Conservation (phyloP, 2,113 vertebrate genomes). For the Pavo muticus region DNA sequence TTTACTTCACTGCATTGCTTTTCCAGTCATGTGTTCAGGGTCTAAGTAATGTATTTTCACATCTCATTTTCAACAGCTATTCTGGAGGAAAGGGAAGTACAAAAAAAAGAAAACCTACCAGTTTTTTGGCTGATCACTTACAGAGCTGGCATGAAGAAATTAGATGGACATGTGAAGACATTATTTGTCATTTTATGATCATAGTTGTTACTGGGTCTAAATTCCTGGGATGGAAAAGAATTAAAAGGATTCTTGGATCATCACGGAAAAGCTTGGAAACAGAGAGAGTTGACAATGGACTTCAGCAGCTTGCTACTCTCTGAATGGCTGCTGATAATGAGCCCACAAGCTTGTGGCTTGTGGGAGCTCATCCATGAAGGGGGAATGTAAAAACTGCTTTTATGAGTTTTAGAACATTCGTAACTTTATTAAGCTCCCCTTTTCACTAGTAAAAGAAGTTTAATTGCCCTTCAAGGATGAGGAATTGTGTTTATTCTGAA, state of each 20-base stretch:
- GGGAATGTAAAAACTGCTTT: constrained; percentile 42
- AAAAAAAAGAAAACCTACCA: not conserved
- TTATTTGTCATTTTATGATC: not conserved
- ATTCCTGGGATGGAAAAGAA: not conserved
- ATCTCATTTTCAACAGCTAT: not conserved
- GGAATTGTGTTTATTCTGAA: constrained; percentile 52
- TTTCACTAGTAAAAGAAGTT: constrained; percentile 44
- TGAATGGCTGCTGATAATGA: constrained; percentile 13
- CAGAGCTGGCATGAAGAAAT: not conserved
- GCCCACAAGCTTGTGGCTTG: constrained; percentile 1
- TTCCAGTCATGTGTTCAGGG: not conserved
- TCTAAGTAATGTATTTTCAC: not conserved
- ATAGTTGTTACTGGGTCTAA: not conserved
- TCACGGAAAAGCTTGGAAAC: not conserved
- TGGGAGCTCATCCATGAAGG: constrained; percentile 55
- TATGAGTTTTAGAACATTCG: constrained; percentile 56
- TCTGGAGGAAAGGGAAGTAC: rapidly evolving
- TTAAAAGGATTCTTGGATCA: not conserved
- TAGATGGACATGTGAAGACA: not conserved
- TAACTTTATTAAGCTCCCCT: constrained; percentile 41
- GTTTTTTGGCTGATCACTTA: not conserved
- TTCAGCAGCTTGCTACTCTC: not conserved
- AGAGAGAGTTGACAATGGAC: not conserved
- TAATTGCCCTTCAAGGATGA: constrained; percentile 64
- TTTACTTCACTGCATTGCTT: not conserved